A percentile compares a stretch with the other conserved stretches of the same genome.
Evolutionary conservation across 2,113 vertebrate genomes (phyloP).

Genomic region (Callithrix jacchus): DNA sequence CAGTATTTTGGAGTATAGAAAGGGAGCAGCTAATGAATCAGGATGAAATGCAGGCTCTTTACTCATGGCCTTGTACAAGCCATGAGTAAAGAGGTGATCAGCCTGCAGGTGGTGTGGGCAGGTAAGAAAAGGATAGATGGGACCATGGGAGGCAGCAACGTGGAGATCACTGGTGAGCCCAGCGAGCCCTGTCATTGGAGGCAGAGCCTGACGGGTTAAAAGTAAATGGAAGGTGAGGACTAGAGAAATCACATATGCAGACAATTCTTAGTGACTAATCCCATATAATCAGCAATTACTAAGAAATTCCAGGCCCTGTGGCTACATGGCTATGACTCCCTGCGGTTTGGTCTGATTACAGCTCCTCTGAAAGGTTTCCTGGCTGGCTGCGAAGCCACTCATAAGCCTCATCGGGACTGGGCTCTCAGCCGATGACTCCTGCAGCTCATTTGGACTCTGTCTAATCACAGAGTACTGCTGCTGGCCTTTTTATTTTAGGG

Average conservation of each 20-base stretch:
- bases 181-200: not conserved
- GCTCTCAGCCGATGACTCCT: not conserved
- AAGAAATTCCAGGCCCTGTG: not conserved
- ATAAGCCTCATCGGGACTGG: not conserved
- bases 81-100: too few species aligned
- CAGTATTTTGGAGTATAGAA: not conserved
- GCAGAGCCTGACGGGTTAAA: not conserved
- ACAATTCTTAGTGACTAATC: not conserved
- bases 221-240: not conserved
- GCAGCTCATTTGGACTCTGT: not conserved
- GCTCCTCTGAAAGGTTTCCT: not conserved
- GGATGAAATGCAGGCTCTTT: not conserved
- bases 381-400: not conserved
- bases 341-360: not conserved
- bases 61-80: too few species aligned
- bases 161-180: not conserved
- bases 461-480: not conserved
- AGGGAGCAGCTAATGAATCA: fast-evolving
- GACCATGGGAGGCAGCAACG: fast-evolving
- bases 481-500: not conserved
- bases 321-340: not conserved
- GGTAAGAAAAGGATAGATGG: not conserved
- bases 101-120: not conserved
- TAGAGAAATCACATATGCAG: not conserved
- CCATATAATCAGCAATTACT: not conserved